These are phyloP conservation scores for Villa cingulata DNA, from an alignment of 2,888 invertebrate species.

Conservation along the genomic window DNA sequence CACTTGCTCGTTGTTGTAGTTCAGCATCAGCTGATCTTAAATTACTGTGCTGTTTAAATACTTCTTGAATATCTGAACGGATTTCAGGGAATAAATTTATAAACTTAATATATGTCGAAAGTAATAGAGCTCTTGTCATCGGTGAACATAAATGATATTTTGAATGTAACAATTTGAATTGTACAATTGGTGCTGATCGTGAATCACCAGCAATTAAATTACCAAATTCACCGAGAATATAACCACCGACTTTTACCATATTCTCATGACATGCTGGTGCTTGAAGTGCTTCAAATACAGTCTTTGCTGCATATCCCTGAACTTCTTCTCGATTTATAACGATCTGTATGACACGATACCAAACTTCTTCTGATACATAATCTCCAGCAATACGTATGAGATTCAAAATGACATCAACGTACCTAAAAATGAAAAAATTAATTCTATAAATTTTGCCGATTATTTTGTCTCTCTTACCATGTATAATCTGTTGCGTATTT, in stretches of 20 bases:
- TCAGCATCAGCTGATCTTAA: constrained; percentile 96
- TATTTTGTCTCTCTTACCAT: constrained; percentile 49
- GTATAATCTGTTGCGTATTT: constrained; percentile 99
- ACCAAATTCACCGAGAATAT: constrained; percentile 97
- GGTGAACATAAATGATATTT: constrained; percentile 98
- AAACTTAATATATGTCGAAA: constrained; percentile 98
- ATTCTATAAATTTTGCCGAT: constrained; percentile 20
- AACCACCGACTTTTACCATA: constrained; percentile 99
- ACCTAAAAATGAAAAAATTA: constrained; percentile 26
- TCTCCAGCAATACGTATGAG: constrained; percentile 98
- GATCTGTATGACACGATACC: constrained; percentile 99
- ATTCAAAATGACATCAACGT: constrained; percentile 94
- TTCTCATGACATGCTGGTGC: constrained; percentile 99
- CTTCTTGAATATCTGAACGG: constrained; percentile 86
- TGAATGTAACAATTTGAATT: constrained; percentile 95
- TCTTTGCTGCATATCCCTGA: constrained; percentile 99
- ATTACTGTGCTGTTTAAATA: constrained; percentile 89
- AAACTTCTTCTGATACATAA: constrained; percentile 98
- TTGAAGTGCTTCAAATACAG: constrained; percentile 97
- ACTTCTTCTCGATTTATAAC: constrained; percentile 99
- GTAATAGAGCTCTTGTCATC: constrained; percentile 86
- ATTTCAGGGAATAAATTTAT: constrained; percentile 99
- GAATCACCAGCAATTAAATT: constrained; percentile 98
- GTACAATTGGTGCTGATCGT: constrained; percentile 90
- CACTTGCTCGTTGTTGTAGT: constrained; percentile 93